phyloP scores from a whole-genome alignment of 1,140 invertebrate genomes.

The Leptoteleia sp. region DNA sequence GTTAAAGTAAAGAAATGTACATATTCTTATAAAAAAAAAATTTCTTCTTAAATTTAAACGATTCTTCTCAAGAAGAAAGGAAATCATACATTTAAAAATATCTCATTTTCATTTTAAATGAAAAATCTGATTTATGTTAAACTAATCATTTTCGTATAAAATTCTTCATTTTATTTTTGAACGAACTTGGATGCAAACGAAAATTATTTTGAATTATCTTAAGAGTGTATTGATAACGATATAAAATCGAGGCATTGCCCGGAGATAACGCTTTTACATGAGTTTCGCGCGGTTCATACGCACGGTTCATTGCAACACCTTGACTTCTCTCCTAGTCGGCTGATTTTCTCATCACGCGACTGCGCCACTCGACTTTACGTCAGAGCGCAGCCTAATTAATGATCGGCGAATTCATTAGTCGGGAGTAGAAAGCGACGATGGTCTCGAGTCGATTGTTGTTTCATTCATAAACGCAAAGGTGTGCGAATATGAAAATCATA shows the following conservation, averaged over 20 bases:
- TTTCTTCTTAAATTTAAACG: no score
- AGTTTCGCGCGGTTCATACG: no score
- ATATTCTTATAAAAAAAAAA: no score
- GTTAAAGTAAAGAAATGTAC: no score
- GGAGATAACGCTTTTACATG: conserved; percentile 26
- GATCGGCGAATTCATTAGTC: background rate
- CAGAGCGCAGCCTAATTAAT: background rate
- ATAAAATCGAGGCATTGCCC: conserved; percentile 29
- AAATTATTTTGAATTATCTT: no score
- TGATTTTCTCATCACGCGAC: conserved; percentile 8
- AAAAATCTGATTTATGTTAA: no score
- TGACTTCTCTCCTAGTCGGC: background rate
- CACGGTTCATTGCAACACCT: background rate
- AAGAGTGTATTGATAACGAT: conserved; percentile 64
- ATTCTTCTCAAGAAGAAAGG: no score
- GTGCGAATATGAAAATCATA: conserved; percentile 29
- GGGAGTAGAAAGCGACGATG: conserved; percentile 24
- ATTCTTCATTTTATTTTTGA: no score
- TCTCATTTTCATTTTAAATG: no score
- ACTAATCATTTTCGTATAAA: no score
- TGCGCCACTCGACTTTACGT: background rate
- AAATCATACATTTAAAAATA: no score
- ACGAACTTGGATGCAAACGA: no score
- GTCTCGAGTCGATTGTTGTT: background rate
- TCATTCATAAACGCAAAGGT: conserved; percentile 10